A percentile compares a stretch with the other conserved stretches of the same genome.
phyloP scores from a whole-genome alignment of 2,888 invertebrate species.

The Drosophila tripunctata region DNA sequence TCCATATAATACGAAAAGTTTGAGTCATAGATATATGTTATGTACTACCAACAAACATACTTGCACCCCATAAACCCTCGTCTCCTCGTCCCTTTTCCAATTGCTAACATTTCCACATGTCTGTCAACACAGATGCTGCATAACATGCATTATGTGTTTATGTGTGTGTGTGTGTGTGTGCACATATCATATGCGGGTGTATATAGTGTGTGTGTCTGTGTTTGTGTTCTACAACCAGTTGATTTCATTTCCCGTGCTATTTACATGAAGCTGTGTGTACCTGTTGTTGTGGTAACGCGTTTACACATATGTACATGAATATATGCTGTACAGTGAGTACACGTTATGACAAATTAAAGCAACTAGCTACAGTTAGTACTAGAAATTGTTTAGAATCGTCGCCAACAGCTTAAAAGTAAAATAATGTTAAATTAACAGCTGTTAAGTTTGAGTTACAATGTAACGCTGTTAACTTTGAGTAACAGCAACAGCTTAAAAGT shows the following conservation, averaged over 20 bases:
- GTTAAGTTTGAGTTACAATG: not conserved
- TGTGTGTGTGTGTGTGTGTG: not conserved
- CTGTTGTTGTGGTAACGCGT: constrained; percentile 31
- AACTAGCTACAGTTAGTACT: not conserved
- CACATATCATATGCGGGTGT: no score
- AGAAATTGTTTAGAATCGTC: not conserved
- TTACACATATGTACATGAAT: not conserved
- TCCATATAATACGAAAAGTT: not conserved
- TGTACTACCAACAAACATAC: no score
- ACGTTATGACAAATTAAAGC: not conserved
- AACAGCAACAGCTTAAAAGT: not conserved
- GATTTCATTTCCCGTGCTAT: constrained; percentile 55
- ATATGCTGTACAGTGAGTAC: not conserved
- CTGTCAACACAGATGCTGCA: constrained; percentile 20
- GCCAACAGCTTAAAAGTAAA: no score
- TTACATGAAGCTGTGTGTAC: constrained; percentile 21
- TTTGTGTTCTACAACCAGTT: constrained; percentile 47
- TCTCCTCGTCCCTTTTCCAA: no score
- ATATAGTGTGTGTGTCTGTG: not conserved
- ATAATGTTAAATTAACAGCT: not conserved
- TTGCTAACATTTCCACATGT: constrained; percentile 24
- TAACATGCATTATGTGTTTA: constrained; percentile 20
- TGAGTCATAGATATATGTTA: not conserved
- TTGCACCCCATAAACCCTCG: no score
- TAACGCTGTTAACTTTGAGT: not conserved